Evolutionary conservation across 2,113 vertebrate species (phyloP).

Genomic region (Megaceryle torquata): DNA sequence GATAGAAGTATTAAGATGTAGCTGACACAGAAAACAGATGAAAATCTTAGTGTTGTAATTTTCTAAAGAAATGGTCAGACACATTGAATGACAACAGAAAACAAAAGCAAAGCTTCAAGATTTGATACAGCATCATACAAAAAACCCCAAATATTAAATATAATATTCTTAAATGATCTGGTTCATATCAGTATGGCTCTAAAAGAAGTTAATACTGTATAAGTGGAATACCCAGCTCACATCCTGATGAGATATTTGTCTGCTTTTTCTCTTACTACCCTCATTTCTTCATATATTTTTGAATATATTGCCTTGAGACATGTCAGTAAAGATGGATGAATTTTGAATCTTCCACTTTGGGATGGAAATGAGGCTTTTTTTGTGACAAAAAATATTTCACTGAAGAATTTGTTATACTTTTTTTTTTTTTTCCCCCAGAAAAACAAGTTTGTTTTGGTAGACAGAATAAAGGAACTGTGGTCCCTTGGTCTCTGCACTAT

Average conservation of each 20-base stretch:
- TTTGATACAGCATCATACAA: background rate
- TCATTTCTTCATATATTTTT: background rate
- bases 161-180: background rate
- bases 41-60: slow-evolving; percentile 63
- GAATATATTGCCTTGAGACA: background rate
- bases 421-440: background rate
- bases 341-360: background rate
- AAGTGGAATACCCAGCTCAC: background rate
- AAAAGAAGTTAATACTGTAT: background rate
- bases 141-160: background rate
- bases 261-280: background rate
- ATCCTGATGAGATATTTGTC: background rate
- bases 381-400: background rate
- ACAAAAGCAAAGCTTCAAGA: background rate
- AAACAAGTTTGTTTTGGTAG: background rate
- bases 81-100: background rate
- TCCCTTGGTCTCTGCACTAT: background rate
- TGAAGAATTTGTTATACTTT: background rate
- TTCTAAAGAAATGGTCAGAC: background rate
- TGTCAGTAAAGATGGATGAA: background rate
- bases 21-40: slow-evolving; percentile 34
- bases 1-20: slow-evolving; percentile 50
- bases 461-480: background rate
- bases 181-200: background rate
- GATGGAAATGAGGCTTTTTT: background rate